Percentiles rank a stretch among this genome's conserved stretches.
Evolutionary conservation across 1,140 invertebrate species (phyloP).

Genomic region (Hyles vespertilio): DNA sequence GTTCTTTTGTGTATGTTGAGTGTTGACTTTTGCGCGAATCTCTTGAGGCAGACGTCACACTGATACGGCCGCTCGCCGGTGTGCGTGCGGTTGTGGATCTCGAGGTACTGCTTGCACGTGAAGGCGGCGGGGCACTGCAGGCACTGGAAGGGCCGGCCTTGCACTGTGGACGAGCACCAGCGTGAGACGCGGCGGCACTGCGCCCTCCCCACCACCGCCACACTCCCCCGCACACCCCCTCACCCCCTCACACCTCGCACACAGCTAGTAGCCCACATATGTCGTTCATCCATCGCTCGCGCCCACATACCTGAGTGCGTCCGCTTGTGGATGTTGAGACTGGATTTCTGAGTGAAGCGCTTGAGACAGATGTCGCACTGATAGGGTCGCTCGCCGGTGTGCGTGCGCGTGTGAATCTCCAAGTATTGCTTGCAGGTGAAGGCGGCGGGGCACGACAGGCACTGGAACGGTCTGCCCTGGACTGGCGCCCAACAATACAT

Average conservation of each 20-base stretch:
- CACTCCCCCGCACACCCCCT: conserved; percentile 14
- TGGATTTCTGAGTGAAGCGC: conserved; percentile 83
- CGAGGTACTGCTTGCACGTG: conserved; percentile 82
- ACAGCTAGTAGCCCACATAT: conserved; percentile 46
- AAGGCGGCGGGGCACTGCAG: conserved; percentile 80
- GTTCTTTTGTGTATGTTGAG: conserved; percentile 71
- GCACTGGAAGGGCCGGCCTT: conserved; percentile 80
- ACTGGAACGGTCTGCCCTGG: conserved; percentile 81
- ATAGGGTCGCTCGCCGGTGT: conserved; percentile 84
- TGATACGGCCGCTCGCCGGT: conserved; percentile 78
- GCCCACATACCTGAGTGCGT: conserved; percentile 79
- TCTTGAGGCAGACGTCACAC: conserved; percentile 72
- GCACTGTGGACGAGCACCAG: conserved; percentile 52
- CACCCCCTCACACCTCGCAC: conserved; percentile 11
- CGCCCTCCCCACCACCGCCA: conserved; percentile 15
- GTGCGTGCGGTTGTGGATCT: conserved; percentile 86
- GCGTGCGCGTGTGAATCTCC: conserved; percentile 86
- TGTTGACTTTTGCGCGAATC: conserved; percentile 73
- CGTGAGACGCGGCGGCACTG: conserved; percentile 11
- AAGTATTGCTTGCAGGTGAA: conserved; percentile 84
- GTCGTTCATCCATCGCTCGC: conserved; percentile 29
- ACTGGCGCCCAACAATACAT: conserved; percentile 74
- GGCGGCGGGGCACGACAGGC: conserved; percentile 83
- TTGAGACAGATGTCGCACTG: conserved; percentile 83
- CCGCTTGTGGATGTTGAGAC: conserved; percentile 85